A percentile compares a stretch with the other conserved stretches of the same genome.
phyloP scores from a whole-genome alignment of 2,888 invertebrate species.

The Melanostoma mellinum region DNA sequence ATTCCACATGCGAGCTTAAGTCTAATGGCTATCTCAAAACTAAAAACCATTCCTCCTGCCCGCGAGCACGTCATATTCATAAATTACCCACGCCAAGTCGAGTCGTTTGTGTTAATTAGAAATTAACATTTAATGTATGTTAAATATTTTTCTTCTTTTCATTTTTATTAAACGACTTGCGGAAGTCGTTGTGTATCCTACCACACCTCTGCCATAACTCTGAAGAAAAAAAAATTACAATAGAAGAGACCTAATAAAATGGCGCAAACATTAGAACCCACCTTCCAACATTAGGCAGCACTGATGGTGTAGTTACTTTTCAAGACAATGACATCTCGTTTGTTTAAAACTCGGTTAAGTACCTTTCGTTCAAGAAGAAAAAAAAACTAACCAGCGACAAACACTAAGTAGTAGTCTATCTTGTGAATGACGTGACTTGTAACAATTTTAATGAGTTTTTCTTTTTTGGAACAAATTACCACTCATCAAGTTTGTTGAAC shows the following conservation, averaged over 20 bases:
- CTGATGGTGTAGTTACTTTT: constrained; percentile 38
- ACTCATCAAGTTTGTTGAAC: constrained; percentile 40
- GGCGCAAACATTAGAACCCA: constrained; percentile 19
- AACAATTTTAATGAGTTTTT: constrained; percentile 46
- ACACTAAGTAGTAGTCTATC: constrained; percentile 42
- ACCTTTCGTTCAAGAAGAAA: not conserved
- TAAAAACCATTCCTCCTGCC: not conserved
- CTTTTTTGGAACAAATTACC: constrained; percentile 38
- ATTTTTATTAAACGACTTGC: constrained; percentile 14
- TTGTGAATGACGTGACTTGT: constrained; percentile 62
- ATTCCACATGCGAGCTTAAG: too few relatives aligned
- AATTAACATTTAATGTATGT: constrained; percentile 63
- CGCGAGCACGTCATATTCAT: constrained; percentile 40
- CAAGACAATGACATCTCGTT: constrained; percentile 40
- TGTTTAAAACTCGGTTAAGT: constrained; percentile 38
- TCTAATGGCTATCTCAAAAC: too few relatives aligned
- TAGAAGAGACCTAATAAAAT: not conserved
- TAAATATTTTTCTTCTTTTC: constrained; percentile 34
- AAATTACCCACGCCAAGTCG: constrained; percentile 39
- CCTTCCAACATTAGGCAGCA: not conserved
- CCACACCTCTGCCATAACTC: constrained; percentile 28
- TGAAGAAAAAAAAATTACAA: not conserved
- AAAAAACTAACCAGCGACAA: not conserved
- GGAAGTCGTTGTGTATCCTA: constrained; percentile 49
- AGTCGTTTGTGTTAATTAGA: constrained; percentile 56